Conservation (phyloP, 2,113 vertebrate species). For the Tretioscincus oriximinensis region DNA sequence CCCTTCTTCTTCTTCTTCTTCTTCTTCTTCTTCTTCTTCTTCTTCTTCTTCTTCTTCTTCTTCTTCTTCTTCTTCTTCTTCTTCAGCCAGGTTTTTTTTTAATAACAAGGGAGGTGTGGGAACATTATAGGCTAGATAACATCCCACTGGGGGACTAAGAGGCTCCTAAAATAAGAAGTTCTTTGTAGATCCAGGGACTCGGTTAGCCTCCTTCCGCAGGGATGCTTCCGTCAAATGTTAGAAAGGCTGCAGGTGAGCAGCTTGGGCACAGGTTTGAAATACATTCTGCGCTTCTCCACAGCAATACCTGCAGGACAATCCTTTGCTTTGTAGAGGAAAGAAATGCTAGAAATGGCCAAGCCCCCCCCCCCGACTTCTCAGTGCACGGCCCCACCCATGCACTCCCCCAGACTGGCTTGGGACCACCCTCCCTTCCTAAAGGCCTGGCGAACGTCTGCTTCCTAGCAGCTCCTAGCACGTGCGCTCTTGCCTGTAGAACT, state of each 20-base stretch:
- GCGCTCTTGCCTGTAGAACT: no score
- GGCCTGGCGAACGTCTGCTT: not conserved
- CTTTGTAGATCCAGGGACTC: not conserved
- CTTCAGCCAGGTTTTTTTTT: not conserved
- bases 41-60: no score
- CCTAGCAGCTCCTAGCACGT: no score
- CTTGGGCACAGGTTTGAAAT: not conserved
- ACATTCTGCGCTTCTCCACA: not conserved
- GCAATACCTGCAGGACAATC: no score
- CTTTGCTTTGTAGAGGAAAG: not conserved
- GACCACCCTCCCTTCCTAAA: not conserved
- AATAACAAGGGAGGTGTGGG: not conserved
- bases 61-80: no score
- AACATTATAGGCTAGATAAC: not conserved
- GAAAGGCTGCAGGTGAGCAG: not conserved
- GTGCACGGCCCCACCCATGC: not conserved
- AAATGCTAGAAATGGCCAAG: not conserved
- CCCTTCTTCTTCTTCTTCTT: no score
- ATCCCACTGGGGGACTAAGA: not conserved
- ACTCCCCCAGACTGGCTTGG: not conserved
- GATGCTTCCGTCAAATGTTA: not conserved
- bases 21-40: no score
- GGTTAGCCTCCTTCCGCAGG: not conserved
- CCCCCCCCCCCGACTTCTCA: accelerated
- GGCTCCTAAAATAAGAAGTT: not conserved